Percentiles rank a stretch among this genome's conserved stretches.
These are phyloP conservation scores for Chloroceryle inda DNA, from an alignment of 2,797 vertebrate genomes.

Conservation along the genomic window DNA sequence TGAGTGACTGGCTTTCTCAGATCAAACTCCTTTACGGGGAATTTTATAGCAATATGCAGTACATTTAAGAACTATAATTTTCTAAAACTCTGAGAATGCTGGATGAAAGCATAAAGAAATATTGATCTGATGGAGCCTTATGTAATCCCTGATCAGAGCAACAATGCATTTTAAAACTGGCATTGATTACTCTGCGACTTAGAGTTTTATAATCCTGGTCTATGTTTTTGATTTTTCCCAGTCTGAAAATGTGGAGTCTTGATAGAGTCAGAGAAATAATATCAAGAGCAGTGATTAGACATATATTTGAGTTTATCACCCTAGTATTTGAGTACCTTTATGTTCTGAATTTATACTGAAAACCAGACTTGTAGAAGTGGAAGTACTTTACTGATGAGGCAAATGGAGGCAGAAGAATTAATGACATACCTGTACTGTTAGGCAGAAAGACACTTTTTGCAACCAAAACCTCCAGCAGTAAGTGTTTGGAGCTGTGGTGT, in stretches of 20 bases:
- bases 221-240: background rate
- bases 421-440: background rate
- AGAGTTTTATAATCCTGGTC: background rate
- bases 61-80: background rate
- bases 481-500: background rate
- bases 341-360: background rate
- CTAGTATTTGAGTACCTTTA: background rate
- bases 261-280: background rate
- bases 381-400: background rate
- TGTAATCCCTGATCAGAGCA: background rate
- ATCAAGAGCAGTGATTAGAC: background rate
- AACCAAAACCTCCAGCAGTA: fast-evolving
- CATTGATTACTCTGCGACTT: background rate
- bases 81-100: background rate
- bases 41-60: background rate
- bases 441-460: background rate
- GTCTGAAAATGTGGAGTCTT: background rate
- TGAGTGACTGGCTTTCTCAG: background rate
- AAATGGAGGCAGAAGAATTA: background rate
- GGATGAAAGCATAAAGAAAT: background rate
- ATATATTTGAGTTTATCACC: background rate
- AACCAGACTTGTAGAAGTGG: background rate
- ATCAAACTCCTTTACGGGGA: background rate
- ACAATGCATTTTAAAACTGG: background rate
- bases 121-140: background rate